Percentiles rank a stretch among this genome's conserved stretches.
Evolutionary conservation across 2,797 vertebrate species (phyloP).

Genomic region (Tragopan temminckii): DNA sequence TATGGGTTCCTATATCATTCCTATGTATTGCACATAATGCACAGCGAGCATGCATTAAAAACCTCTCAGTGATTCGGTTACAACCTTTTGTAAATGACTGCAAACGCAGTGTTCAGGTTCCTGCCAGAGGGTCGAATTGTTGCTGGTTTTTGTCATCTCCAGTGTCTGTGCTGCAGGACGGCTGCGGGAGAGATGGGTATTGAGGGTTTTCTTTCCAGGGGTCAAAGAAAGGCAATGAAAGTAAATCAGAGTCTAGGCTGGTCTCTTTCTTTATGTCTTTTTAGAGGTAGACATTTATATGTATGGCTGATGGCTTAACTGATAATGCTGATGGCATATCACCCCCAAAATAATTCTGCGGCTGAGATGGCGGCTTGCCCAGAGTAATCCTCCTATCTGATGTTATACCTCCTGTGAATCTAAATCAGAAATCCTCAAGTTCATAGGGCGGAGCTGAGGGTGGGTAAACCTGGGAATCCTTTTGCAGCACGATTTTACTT

Average conservation of each 20-base stretch:
- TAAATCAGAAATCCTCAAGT: slow-evolving; percentile 20
- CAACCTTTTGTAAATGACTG: background rate
- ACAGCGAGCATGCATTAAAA: background rate
- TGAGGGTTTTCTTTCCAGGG: slow-evolving; percentile 5
- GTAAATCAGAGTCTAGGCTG: slow-evolving; percentile 34
- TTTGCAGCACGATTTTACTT: background rate
- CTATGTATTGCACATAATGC: background rate
- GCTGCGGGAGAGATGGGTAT: background rate
- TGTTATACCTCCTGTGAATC: slow-evolving; percentile 36
- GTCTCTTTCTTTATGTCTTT: slow-evolving; percentile 20
- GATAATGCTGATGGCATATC: slow-evolving; percentile 42
- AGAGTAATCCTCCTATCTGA: slow-evolving; percentile 25
- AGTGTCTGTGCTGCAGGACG: slow-evolving; percentile 19
- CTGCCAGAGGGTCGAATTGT: background rate
- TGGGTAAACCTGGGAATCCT: slow-evolving; percentile 3
- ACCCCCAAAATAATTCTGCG: slow-evolving; percentile 37
- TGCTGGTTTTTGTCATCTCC: slow-evolving; percentile 19
- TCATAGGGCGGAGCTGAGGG: background rate
- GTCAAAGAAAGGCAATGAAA: slow-evolving; percentile 42
- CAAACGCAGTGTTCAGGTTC: background rate
- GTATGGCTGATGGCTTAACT: slow-evolving; percentile 42
- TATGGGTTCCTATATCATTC: slow-evolving; percentile 9
- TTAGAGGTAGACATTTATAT: slow-evolving; percentile 6
- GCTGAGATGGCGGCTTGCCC: slow-evolving; percentile 7
- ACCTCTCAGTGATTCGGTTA: background rate